Evolutionary conservation across 2,797 vertebrate species (phyloP), one percentile per base, ranked within the genome.

Genomic region (Pantherophis alleghaniensis): DNA sequence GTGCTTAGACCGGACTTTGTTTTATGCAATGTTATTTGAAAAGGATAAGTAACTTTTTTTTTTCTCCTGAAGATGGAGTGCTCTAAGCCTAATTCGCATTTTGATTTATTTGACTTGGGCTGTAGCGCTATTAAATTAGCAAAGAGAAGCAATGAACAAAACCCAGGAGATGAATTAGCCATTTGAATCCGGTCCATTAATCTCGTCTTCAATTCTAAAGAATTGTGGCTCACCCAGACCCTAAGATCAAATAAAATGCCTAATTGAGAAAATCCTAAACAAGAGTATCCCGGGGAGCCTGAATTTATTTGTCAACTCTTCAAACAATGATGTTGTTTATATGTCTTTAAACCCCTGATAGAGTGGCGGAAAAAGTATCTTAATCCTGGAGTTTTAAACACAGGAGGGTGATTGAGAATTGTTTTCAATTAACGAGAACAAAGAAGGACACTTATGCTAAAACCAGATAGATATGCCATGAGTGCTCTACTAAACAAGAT

Each of bases 161-260:
- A 96, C 98, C 97, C 98, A 97, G 95, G 97, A 97, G 97, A 97
- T 96, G 96, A 97, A 98, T 98, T 97, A 98, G 96, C 97, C 96
- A 97, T 98, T 83, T 97, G 96, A 97, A 97, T 97, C 96, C 96
- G 97, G 97, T 97, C 96, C 98, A 97, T 98, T 98, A 98, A 97
- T 97, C 97, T 97, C 97, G 95, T 97, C 97, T 97, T 98, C 97
- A 97, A 94, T 98, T 98, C 97, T 96, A 96, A 96, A 97, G 97
- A 97, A 97, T 95, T 97, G 97, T 98, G 96, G 96, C 96, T 98
- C 95, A 97, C 97, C 97, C 96, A 96, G 97, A 98, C 97, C 97
- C 94, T 94, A 96, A 97, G 97, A 98, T 98, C 97, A 98, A 98
- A 98, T 98, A 98, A 98, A 98, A 98, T 97, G 97, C 97, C 97